Evolutionary conservation across 2,113 vertebrate species (phyloP).

Genomic region (Dicerorhinus sumatrensis): DNA sequence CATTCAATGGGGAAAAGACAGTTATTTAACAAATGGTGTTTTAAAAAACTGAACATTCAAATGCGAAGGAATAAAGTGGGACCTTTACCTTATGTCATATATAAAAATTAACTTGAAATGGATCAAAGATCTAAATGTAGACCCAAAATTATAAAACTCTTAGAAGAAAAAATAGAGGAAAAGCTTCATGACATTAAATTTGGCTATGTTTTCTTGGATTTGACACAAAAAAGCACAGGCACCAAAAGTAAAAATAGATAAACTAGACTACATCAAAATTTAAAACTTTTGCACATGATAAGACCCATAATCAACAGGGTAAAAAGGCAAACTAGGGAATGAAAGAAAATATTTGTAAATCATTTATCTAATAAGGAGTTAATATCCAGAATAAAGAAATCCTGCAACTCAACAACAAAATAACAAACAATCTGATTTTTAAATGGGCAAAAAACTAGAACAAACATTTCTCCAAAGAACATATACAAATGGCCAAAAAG

Average conservation of each 20-base stretch:
- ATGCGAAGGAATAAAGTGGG: not conserved
- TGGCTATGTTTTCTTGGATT: not conserved
- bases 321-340: constrained; percentile 31
- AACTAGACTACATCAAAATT: not conserved
- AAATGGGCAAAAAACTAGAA: not conserved
- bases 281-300: not conserved
- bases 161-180: not conserved
- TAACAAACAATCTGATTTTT: not conserved
- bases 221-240: not conserved
- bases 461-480: not conserved
- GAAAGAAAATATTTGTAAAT: not conserved
- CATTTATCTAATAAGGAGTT: not conserved
- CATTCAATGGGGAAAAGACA: not conserved
- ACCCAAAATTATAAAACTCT: not conserved
- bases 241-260: not conserved
- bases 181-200: not conserved
- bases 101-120: not conserved
- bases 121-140: not conserved
- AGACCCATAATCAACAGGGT: not conserved
- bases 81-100: not conserved
- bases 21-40: not conserved
- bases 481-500: not conserved
- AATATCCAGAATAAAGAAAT: not conserved
- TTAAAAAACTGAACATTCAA: not conserved
- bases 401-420: not conserved